Base-by-base conservation (phyloP, 1,140 invertebrate genomes). In the Drosophila nasuta region DNA sequence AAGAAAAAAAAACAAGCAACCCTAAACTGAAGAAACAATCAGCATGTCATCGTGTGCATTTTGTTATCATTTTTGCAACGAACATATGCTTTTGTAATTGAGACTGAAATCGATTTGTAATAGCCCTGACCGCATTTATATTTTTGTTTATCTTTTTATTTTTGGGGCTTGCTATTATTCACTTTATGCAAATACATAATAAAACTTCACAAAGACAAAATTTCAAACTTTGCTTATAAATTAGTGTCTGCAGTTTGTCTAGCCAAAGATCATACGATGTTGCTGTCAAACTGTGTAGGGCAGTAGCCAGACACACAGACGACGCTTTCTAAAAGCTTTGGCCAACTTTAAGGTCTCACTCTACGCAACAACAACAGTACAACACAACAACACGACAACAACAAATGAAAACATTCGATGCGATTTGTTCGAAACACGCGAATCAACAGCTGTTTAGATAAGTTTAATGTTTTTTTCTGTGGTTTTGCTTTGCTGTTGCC, bases 391-490 rank as follows among this genome's bases (percentile, higher is more conserved):
- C 35, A 11, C 38, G 11, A 45, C 59, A 66, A 38, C 30, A 45
- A 58, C 45, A 54, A 86, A 78, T 38, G 49, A 83, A 77, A 87
- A 88, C 83, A 87, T 82, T 79, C 82, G 83, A 87, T 86, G 72
- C 65, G 49, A 70, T 76, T 68, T 79, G 49, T 71, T 49, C 58
- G 43, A 17, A 48, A 87, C 83, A 88, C 80, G 80, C 82, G 69
- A 80, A 59, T 71, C 59, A 82, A 79, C 80, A 88, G 77, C 83
- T 88, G 68, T 52, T 78, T 64, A 74, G 77, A 87, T 87, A 76
- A 89, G 45, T 59, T 43, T 57, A 52, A 57, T 82, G 49, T 51
- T 63, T 57, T 15, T 69, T 41, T 13, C 35, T 35, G 57, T 48
- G 28, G 20, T 25, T 25, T 25, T 25, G 64, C 15, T 72, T 46